These are phyloP conservation scores for Drosophila nr. perissopoda DNA, from an alignment of 2,888 invertebrate species.

Conservation along the genomic window DNA sequence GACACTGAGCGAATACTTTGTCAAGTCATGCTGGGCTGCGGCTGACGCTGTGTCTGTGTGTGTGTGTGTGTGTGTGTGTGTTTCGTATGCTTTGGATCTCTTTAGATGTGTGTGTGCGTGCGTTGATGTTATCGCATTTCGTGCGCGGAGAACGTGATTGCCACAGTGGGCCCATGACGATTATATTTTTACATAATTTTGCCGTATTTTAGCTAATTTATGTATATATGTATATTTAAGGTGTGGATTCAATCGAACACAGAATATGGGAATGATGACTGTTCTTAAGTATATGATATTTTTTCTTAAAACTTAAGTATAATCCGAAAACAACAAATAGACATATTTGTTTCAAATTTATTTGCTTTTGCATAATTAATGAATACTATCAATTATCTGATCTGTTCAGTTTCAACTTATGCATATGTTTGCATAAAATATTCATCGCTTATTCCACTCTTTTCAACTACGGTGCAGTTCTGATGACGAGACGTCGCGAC, in stretches of 20 bases:
- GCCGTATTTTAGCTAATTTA: not conserved
- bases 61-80: constrained; percentile 3
- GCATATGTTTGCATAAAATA: constrained; percentile 2
- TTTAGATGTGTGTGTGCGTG: constrained; percentile 31
- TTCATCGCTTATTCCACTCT: not conserved
- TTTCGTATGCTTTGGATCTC: constrained; percentile 40
- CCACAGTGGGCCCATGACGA: constrained; percentile 52
- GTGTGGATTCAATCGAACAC: not conserved
- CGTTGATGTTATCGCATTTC: constrained; percentile 72
- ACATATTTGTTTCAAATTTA: not conserved
- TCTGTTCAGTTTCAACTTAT: not conserved
- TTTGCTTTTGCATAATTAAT: not conserved
- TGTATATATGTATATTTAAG: not conserved
- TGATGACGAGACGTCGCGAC: constrained; percentile 33
- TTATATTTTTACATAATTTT: constrained; percentile 5
- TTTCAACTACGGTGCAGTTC: constrained; percentile 25
- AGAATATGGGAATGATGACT: not conserved
- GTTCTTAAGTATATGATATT: not conserved
- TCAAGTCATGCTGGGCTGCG: constrained; percentile 58
- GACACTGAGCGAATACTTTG: constrained; percentile 35
- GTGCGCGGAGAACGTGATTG: constrained; percentile 75
- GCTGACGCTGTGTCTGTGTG: constrained; percentile 20
- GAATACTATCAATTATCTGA: not conserved
- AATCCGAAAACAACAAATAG: not conserved
- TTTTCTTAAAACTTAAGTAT: not conserved